These are phyloP conservation scores for Pantala flavescens DNA, from an alignment of 1,140 invertebrate species.

Conservation along the genomic window DNA sequence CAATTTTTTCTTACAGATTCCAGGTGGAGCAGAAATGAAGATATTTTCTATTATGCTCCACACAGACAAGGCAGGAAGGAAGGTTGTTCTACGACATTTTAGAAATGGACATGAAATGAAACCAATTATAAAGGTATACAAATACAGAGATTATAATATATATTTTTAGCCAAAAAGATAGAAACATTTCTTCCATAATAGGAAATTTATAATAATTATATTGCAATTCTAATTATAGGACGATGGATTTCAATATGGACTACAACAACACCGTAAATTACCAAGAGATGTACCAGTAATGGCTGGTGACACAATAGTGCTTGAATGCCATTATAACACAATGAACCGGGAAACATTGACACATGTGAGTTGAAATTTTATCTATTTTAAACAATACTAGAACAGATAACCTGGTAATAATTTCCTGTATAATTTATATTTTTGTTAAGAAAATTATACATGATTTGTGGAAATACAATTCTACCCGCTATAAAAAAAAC, in stretches of 20 bases:
- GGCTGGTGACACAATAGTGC: background rate
- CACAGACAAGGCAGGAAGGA: background rate
- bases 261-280: background rate
- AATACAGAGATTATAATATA: background rate
- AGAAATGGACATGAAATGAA: background rate
- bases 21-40: background rate
- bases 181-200: no score
- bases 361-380: background rate
- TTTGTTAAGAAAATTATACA: no score
- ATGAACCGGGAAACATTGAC: background rate
- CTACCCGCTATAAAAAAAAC: no score
- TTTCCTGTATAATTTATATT: no score
- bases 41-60: background rate
- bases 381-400: no score
- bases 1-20: background rate
- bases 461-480: no score
- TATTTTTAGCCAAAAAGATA: no score
- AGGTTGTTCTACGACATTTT: background rate
- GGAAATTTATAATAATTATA: no score
- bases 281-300: background rate
- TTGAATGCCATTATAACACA: conserved; percentile 1
- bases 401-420: no score
- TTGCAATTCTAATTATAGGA: background rate
- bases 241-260: background rate
- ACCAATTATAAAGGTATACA: background rate